Conservation (phyloP, 2,113 vertebrate genomes). For the Lipophrys pholis region DNA sequence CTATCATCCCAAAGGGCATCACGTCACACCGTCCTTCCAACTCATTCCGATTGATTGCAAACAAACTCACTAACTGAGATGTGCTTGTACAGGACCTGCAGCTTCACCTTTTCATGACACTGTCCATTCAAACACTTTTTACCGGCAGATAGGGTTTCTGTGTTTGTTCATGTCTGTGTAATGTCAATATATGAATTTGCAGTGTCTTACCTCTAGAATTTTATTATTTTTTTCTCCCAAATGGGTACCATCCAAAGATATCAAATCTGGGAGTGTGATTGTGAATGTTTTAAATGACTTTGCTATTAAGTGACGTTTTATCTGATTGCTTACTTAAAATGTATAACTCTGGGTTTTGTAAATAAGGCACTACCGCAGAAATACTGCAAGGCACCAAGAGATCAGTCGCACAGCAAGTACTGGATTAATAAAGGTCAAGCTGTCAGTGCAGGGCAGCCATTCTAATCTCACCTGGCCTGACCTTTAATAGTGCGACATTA, state of each 20-base stretch:
- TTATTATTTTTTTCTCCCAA: no score
- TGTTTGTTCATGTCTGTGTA: constrained; percentile 2
- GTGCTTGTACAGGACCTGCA: constrained; percentile 4
- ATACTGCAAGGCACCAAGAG: constrained; percentile 38
- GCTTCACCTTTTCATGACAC: constrained; percentile 20
- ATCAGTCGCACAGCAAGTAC: constrained; percentile 51
- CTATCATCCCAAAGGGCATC: constrained; percentile 60
- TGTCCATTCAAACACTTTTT: constrained; percentile 12
- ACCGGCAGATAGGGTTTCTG: neutral
- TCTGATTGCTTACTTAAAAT: constrained; percentile 13
- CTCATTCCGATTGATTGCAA: constrained; percentile 40
- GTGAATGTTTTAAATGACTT: constrained; percentile 4
- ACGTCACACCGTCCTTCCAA: constrained; percentile 39
- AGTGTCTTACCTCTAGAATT: no score
- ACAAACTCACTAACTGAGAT: constrained; percentile 34
- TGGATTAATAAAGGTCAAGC: constrained; percentile 77
- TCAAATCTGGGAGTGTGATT: neutral
- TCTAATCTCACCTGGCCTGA: constrained; percentile 71
- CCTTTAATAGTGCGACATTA: constrained; percentile 72
- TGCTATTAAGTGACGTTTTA: constrained; percentile 9
- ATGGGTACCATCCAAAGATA: neutral
- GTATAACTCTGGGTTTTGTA: constrained; percentile 13
- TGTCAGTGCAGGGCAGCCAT: constrained; percentile 58
- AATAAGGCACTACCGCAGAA: constrained; percentile 24
- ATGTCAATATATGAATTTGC: neutral